Conservation (phyloP, 2,888 invertebrate species). For the Pseudanteris insignis region DNA sequence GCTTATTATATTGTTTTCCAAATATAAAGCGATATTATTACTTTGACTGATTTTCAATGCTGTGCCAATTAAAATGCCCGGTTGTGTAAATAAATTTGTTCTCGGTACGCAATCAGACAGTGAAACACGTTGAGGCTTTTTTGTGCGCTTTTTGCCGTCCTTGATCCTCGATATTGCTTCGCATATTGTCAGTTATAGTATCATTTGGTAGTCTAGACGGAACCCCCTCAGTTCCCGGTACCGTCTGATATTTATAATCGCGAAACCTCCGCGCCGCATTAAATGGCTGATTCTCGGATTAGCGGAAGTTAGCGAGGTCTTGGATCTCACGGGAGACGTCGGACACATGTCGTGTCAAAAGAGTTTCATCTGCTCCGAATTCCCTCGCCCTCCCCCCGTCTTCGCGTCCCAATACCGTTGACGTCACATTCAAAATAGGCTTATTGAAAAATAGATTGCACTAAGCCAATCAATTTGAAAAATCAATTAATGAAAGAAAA, state of each 20-base stretch:
- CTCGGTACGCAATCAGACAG: not conserved
- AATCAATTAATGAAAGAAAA: too few species aligned
- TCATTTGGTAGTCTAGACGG: slow-evolving; percentile 60
- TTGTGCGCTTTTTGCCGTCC: slow-evolving; percentile 19
- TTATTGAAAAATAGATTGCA: too few species aligned
- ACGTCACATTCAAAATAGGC: too few species aligned
- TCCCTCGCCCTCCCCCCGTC: slow-evolving; percentile 44
- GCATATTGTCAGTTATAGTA: slow-evolving; percentile 48
- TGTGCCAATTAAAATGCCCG: too few species aligned
- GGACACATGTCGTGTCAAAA: slow-evolving; percentile 65
- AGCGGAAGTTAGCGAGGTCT: slow-evolving; percentile 65
- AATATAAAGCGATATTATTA: too few species aligned
- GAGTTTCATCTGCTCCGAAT: too few species aligned
- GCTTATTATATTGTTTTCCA: too few species aligned
- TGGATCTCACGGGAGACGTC: slow-evolving; percentile 65
- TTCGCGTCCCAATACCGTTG: too few species aligned
- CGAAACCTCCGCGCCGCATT: slow-evolving; percentile 62
- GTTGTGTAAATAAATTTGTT: too few species aligned
- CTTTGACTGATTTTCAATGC: too few species aligned
- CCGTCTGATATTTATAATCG: slow-evolving; percentile 67
- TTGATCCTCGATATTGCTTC: slow-evolving; percentile 35
- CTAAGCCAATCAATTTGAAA: too few species aligned
- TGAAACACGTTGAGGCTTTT: not conserved
- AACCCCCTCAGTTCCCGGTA: slow-evolving; percentile 60
- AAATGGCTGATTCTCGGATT: slow-evolving; percentile 67